Evolutionary conservation across 2,113 vertebrate genomes (phyloP), one percentile per base, ranked within the genome.

Genomic region (Charina bottae): DNA sequence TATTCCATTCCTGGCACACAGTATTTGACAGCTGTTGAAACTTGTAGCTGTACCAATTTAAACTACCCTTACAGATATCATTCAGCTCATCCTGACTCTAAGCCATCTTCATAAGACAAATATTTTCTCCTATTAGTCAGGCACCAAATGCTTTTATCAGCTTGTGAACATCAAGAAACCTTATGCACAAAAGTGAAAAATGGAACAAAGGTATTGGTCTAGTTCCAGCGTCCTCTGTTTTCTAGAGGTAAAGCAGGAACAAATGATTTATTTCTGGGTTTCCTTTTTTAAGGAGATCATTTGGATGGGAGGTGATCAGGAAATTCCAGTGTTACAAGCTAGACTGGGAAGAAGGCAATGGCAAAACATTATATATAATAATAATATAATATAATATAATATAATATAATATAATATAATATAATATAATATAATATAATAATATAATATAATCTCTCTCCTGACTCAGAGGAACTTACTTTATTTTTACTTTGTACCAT

Each of bases 221-320:
- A 2, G 46, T 87, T 91, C 85, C 90, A 58, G 49, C 17, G 19
- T 83, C 1, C 89, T 90, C 28, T 89, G 46, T n/a, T 26, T 72
- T 21, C 46, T 19, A 89, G n/a, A 92, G 90, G 2, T 1, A 23
- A 93, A 92, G 37, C 17, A 92, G 53, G 11, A 93, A 85, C 2
- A 85, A 33, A 60, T 23, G 23, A 91, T 7, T 2, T 62, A 92
- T 7, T 2, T 58, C 5, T 17, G 49, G 55, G 7, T 60, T 93
- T 49, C 10, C 8, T 6, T 5, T 26, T 92, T 49, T 58, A 46
- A 83, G 90, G 46, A n/a, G 68, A 83, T 78, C 15, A 78, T 78
- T 78, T 78, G 7, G 6, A 33, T 42, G 33, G 33, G 33, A 78
- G 33, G 37, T 37, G 17, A 78, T 37, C 7, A 78, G 33, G 7